A percentile compares a stretch with the other conserved stretches of the same genome.
Conservation (phyloP, 1,140 invertebrate genomes). For the Drosophila pruinosa region DNA sequence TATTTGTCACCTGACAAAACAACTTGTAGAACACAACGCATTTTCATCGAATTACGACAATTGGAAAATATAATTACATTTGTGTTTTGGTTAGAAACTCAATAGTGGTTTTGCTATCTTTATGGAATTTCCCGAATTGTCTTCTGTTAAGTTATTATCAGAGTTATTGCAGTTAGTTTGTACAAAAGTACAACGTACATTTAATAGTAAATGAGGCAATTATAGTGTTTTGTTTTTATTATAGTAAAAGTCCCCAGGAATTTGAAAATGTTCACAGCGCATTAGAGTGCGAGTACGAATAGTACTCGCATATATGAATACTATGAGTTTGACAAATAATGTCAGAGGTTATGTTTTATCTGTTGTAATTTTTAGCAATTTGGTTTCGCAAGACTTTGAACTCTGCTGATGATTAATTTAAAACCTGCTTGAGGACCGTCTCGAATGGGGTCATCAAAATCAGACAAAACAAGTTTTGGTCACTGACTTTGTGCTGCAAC, state of each 20-base stretch:
- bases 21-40: slow-evolving; percentile 7
- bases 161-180: neutral
- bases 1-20: slow-evolving; percentile 1
- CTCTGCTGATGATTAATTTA: neutral
- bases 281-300: too few species aligned
- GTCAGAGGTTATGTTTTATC: neutral
- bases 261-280: too few species aligned
- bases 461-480: neutral
- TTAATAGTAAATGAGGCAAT: neutral
- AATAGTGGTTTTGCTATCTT: neutral
- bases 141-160: neutral
- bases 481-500: neutral
- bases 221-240: too few species aligned
- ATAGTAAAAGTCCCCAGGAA: neutral
- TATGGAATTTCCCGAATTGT: neutral
- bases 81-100: neutral
- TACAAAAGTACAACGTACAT: neutral
- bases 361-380: neutral
- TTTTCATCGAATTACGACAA: slow-evolving; percentile 25
- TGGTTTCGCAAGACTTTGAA: neutral
- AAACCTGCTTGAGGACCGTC: neutral
- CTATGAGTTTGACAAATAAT: neutral
- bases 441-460: neutral
- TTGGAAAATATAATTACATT: slow-evolving; percentile 27
- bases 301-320: too few species aligned